Evolutionary conservation across 2,888 invertebrate genomes (phyloP).

Genomic region (Rotaria macrura): DNA sequence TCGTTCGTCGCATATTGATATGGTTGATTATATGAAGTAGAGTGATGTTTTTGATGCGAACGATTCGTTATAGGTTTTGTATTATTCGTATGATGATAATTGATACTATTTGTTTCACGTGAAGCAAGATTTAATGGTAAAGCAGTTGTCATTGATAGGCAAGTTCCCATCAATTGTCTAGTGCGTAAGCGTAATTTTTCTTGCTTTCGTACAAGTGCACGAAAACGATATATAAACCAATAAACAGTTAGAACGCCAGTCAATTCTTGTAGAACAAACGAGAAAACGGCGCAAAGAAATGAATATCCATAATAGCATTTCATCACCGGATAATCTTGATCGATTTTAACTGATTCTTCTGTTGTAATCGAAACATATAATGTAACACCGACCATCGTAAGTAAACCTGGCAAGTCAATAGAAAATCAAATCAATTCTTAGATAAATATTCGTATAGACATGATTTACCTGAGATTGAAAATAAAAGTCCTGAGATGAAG

Average conservation of each 20-base stretch:
- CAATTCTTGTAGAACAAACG: constrained; percentile 30
- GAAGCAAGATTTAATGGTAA: background rate
- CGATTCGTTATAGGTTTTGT: background rate
- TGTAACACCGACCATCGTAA: constrained; percentile 15
- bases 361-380: constrained; percentile 11
- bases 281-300: constrained; percentile 24
- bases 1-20: background rate
- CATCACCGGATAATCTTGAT: constrained; percentile 24
- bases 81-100: background rate
- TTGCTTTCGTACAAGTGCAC: constrained; percentile 14
- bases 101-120: background rate
- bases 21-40: background rate
- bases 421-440: background rate
- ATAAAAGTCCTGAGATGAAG: constrained; percentile 21
- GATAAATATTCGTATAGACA: too few relatives aligned
- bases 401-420: background rate
- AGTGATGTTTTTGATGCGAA: background rate
- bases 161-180: background rate
- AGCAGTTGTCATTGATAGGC: background rate
- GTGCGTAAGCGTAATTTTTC: constrained; percentile 12
- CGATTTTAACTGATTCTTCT: background rate
- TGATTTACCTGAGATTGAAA: background rate
- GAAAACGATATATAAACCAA: constrained; percentile 27
- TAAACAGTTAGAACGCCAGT: constrained; percentile 30
- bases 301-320: constrained; percentile 27